Conservation (phyloP, 2,888 invertebrate genomes). For the Pollenia labialis region DNA sequence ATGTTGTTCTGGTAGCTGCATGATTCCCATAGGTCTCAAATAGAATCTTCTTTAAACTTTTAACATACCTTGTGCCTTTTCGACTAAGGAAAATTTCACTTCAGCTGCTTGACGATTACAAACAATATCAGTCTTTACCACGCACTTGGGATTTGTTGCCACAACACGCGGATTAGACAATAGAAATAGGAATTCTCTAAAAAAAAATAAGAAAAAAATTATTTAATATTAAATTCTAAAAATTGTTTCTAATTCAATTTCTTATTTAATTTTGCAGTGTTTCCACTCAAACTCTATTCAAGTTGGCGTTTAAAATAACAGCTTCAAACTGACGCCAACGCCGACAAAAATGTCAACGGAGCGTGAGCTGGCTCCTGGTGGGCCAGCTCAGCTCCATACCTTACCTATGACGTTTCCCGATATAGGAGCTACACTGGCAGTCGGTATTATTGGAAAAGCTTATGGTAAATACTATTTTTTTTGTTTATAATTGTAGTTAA, state of each 20-base stretch:
- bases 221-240: not conserved
- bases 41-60: too few species aligned
- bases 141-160: constrained; percentile 90
- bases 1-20: too few species aligned
- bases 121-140: constrained; percentile 90
- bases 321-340: constrained; percentile 83
- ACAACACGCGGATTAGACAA: constrained; percentile 88
- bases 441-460: constrained; percentile 86
- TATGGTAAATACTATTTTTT: constrained; percentile 83
- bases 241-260: constrained; percentile 25
- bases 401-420: constrained; percentile 85
- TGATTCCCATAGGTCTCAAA: too few species aligned
- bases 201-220: constrained; percentile 49
- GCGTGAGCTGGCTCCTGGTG: constrained; percentile 85
- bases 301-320: constrained; percentile 69
- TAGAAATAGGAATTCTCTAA: constrained; percentile 89
- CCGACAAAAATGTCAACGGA: constrained; percentile 86
- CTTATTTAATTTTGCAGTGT: constrained; percentile 52
- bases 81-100: constrained; percentile 86
- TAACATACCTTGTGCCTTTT: constrained; percentile 85
- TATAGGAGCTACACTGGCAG: constrained; percentile 84
- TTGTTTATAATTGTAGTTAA: not conserved
- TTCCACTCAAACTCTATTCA: constrained; percentile 52
- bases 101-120: constrained; percentile 91
- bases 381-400: constrained; percentile 85